Base-by-base conservation (phyloP, 2,113 vertebrate genomes). In the Gallinago jamesoni region DNA sequence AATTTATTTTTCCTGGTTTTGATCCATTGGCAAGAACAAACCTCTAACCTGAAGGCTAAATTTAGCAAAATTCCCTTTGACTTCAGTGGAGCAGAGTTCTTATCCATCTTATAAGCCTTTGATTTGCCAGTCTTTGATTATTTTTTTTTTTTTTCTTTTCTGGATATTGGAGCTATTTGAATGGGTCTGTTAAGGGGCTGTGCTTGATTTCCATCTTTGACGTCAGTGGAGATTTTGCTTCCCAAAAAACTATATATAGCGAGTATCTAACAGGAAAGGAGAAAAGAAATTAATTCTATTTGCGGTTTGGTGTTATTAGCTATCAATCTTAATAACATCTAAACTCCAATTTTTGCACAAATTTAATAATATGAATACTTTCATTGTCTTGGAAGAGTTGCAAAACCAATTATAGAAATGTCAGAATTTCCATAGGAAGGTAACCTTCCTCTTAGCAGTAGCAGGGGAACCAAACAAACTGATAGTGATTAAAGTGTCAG, bases 401-500 rank as follows among this genome's bases (percentile, higher is more conserved):
- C 56, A 94, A 97, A 97, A 89, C 66, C 55, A 90, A 96, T 97
- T 97, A 96, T 22, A 84, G 45, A 91, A 97, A 88, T 94, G 72
- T 96, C 95, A 96, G 82, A 96, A 97, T 96, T 97, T 96, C 91
- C 92, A 90, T 47, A 91, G 91, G 89, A 97, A 94, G 83, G 73
- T 95, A 96, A 91, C 84, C 55, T 97, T 95, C 80, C 68, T 96
- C 79, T 97, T 96, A 96, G 89, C 90, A 83, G 87, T 92, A 90
- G 52, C 91, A 97, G 82, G 84, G 94, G 84, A 97, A 67, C 35
- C 96, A 97, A 97, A 67, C 87, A 96, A 97, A 96, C 91, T 90
- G 92, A 93, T 96, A 66, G 56, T 95, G 94, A 97, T 97, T 97
- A 97, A 97, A 96, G 87, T 96, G 91, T 96, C 87, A 95, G 39